These are phyloP conservation scores for Meriones unguiculatus DNA, from an alignment of 2,113 vertebrate species.

Conservation along the genomic window DNA sequence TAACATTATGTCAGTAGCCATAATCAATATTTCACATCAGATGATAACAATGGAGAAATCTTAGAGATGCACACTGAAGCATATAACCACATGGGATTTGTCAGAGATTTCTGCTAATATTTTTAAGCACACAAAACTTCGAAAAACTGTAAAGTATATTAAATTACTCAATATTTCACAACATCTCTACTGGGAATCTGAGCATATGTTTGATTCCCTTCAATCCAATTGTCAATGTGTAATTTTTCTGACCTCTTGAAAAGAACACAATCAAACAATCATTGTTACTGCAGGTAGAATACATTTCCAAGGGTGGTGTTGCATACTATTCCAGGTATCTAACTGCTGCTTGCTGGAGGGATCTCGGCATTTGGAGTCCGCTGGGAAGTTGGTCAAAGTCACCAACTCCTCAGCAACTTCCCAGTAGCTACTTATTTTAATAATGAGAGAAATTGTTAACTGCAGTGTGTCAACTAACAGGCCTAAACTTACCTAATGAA, in stretches of 20 bases:
- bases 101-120: not conserved
- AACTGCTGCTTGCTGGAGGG: not conserved
- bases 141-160: not conserved
- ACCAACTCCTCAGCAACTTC: not conserved
- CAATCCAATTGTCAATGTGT: fast-evolving
- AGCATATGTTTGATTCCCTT: not conserved
- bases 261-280: not conserved
- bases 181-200: not conserved
- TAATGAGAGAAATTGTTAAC: not conserved
- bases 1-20: not conserved
- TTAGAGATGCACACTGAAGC: not conserved
- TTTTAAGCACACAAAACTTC: not conserved
- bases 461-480: too few species aligned
- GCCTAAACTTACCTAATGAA: not conserved
- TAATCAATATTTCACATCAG: not conserved
- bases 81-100: not conserved
- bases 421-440: not conserved
- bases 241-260: not conserved
- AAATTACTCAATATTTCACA: too few species aligned
- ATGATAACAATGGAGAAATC: not conserved
- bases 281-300: not conserved
- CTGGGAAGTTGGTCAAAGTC: not conserved
- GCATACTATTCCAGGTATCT: not conserved
- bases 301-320: not conserved
- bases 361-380: not conserved